Evolutionary conservation across 2,888 invertebrate species (phyloP), one percentile per base, ranked within the genome.

Genomic region (Ochropleura plecta): DNA sequence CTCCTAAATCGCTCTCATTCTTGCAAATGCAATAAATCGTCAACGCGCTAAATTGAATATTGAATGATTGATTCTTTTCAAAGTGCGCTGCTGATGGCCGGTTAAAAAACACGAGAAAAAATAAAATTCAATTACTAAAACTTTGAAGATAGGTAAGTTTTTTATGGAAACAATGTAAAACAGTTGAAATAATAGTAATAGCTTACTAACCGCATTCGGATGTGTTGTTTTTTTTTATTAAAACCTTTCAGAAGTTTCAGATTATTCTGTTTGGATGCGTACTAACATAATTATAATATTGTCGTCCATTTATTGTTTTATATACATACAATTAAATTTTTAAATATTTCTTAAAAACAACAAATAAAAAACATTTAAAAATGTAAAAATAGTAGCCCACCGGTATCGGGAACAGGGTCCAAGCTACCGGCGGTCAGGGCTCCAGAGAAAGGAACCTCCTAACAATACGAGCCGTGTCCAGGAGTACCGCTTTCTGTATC

Each of bases 231-330:
- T 40, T 48, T 20, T 46, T 40, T 20, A 8, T 9, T 51, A 3
- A 30, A 20, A 30, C 16, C 16, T 75, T 64, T 74, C 55, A n/a
- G 63, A 14, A 16, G 16, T 12, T 57, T 30, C 57, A 30, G 20
- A 57, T 14, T 57, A 14, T 1, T 30, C 3, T 30, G 44, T n/a
- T 49, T 78, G 7, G 10, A 20, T 44, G 5, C 12, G 30, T 30
- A 30, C 30, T 30, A 30, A 30, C 30, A n/a, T n/a, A n/a, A n/a
- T n/a, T n/a, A n/a, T n/a, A n/a, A n/a, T n/a, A n/a, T n/a, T n/a
- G n/a, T n/a, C n/a, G n/a, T n/a, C n/a, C n/a, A n/a, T n/a, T n/a
- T n/a, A n/a, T n/a, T n/a, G n/a, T n/a, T n/a, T n/a, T n/a, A n/a
- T n/a, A n/a, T n/a, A n/a, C n/a, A n/a, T n/a, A n/a, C n/a, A n/a